phyloP scores from a whole-genome alignment of 2,113 vertebrate genomes.

The Passer domesticus region DNA sequence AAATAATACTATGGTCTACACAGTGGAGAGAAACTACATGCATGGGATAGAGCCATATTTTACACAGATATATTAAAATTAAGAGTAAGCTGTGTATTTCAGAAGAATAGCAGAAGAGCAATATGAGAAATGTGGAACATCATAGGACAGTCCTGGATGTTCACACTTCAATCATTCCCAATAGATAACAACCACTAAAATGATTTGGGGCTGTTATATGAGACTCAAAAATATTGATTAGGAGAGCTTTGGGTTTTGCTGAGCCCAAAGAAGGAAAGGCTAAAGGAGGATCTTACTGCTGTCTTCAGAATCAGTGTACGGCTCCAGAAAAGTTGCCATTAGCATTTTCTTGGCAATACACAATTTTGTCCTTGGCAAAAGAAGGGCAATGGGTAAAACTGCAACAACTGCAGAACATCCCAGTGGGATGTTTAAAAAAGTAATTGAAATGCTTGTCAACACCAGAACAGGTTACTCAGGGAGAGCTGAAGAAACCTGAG shows the following conservation, averaged over 20 bases:
- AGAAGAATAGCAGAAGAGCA: neutral
- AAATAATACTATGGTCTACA: neutral
- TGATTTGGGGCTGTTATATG: neutral
- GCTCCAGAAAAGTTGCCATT: neutral
- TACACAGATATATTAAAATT: neutral
- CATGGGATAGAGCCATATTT: neutral
- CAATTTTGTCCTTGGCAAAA: neutral
- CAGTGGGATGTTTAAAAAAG: neutral
- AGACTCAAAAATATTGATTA: neutral
- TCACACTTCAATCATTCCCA: neutral
- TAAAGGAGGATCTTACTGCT: neutral
- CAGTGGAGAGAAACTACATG: neutral
- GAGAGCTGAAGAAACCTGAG: neutral
- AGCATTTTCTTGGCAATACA: neutral
- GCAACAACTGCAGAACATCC: neutral
- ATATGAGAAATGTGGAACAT: neutral
- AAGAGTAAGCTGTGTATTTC: neutral
- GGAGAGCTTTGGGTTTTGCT: neutral
- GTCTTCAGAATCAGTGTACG: neutral
- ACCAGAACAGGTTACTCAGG: neutral
- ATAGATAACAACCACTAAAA: neutral
- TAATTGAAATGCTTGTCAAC: neutral
- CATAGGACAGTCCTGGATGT: neutral
- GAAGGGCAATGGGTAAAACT: neutral
- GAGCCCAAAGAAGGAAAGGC: neutral